Base-by-base conservation (phyloP, 2,113 vertebrate genomes). In the Emberiza fucata region DNA sequence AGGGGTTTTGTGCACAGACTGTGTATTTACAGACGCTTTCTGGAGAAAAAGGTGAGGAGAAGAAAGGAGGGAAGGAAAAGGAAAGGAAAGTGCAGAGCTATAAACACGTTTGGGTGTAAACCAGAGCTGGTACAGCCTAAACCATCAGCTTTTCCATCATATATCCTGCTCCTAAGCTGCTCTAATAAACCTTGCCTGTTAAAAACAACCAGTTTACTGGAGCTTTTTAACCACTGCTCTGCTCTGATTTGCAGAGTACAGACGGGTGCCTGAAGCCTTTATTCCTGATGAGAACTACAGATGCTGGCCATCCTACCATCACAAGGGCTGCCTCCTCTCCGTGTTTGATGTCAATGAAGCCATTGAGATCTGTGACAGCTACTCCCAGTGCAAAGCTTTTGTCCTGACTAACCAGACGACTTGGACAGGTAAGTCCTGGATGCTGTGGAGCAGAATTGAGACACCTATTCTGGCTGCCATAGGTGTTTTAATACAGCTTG, bases 271-370 rank as follows among this genome's bases (percentile, higher is more conserved):
- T 44, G 97, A 97, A 65, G 96, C 97, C 69, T 95, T 97, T 63
- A 98, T 99, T 78, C 88, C 96, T 23, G 97, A 97, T 59, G 98
- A 98, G 44, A 98, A 99, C 95, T 99, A 99, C 96, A 98, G 97
- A 78, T 99, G 99, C 92, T 99, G 99, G 99, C 99, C 98, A 2
- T 99, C 99, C 50, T 98, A 99, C 95, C 98, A 98, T 65, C 99
- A 99, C 2, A 98, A 98, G 11, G 96, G 98, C 91, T 99, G 99
- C 88, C 98, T 99, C 50, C 98, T 99, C 61, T 99, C 99, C 0
- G 98, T 99, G 61, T 98, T 98, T 73, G 98, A 97, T 3, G 44
- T 98, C 73, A 96, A 68, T 0, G 98, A 99, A 92, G 99, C 99
- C 25, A 92, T 98, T 7, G 98, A 98, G 8, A 92, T 99, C 75